These are phyloP conservation scores for Chymomyza amoena DNA, from an alignment of 2,888 invertebrate species.

Conservation along the genomic window DNA sequence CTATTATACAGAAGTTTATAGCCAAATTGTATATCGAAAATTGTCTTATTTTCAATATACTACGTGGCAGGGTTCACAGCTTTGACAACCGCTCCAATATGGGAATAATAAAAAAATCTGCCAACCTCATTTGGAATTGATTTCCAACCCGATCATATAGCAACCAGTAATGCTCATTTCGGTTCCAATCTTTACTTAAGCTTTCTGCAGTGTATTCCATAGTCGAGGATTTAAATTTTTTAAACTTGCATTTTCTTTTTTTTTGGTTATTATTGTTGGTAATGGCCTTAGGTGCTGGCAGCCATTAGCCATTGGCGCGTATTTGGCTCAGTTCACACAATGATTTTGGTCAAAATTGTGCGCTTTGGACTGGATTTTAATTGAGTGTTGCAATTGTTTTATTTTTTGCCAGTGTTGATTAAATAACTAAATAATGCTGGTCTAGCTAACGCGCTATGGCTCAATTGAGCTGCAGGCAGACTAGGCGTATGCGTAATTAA, in stretches of 20 bases:
- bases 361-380: conserved; percentile 25
- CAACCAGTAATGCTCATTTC: too few species aligned
- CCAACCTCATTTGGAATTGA: too few species aligned
- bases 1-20: too few species aligned
- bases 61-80: too few species aligned
- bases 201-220: too few species aligned
- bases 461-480: background rate
- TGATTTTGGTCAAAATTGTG: conserved; percentile 52
- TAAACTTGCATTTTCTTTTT: background rate
- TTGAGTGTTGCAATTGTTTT: background rate
- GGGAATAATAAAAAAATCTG: too few species aligned
- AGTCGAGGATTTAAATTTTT: background rate
- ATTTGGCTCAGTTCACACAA: background rate
- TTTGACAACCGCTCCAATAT: too few species aligned
- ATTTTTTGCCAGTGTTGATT: conserved; percentile 9
- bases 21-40: too few species aligned
- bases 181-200: too few species aligned
- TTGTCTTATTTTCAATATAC: too few species aligned
- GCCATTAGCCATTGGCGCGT: background rate
- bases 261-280: conserved; percentile 1
- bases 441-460: background rate
- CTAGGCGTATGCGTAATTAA: conserved; percentile 59
- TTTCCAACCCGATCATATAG: too few species aligned
- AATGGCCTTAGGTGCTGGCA: conserved; percentile 9
- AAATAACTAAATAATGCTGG: conserved; percentile 39